A percentile compares a stretch with the other conserved stretches of the same genome.
Evolutionary conservation across 2,888 invertebrate genomes (phyloP).

Genomic region (Melangyna quadrimaculata): DNA sequence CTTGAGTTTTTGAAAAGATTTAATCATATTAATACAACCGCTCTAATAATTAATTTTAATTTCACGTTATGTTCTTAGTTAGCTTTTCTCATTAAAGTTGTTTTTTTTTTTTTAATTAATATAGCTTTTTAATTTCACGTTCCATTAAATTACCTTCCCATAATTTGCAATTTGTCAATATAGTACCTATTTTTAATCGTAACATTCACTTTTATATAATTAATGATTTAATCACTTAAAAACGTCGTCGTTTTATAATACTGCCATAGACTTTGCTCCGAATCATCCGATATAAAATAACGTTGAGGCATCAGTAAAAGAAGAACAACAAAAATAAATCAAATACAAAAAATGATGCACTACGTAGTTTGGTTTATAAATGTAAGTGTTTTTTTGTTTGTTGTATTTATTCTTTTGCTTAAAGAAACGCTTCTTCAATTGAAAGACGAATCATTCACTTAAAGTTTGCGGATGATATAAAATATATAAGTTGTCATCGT

Average conservation of each 20-base stretch:
- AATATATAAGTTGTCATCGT: constrained; percentile 10
- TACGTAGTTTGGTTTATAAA: constrained; percentile 22
- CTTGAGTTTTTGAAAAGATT: too few relatives aligned
- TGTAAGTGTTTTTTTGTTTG: not conserved
- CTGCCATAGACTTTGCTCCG: constrained; percentile 14
- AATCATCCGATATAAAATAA: constrained; percentile 28
- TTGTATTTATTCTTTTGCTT: constrained; percentile 1
- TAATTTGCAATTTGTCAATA: not conserved
- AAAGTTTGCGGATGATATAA: constrained; percentile 29
- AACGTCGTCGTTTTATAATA: not conserved
- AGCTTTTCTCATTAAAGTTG: not conserved
- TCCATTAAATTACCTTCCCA: not conserved
- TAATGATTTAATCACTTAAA: constrained; percentile 27
- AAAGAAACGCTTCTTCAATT: constrained; percentile 38
- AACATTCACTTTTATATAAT: constrained; percentile 1
- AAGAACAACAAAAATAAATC: not conserved
- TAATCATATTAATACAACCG: too few relatives aligned
- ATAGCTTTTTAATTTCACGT: not conserved
- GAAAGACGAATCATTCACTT: constrained; percentile 50
- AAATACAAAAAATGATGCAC: not conserved
- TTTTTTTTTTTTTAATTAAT: not conserved
- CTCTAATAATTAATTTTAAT: not conserved
- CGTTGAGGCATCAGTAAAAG: not conserved
- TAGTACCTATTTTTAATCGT: not conserved
- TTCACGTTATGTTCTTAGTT: too few relatives aligned